phyloP scores from a whole-genome alignment of 2,888 invertebrate species.

The Amphipyra tragopoginis region DNA sequence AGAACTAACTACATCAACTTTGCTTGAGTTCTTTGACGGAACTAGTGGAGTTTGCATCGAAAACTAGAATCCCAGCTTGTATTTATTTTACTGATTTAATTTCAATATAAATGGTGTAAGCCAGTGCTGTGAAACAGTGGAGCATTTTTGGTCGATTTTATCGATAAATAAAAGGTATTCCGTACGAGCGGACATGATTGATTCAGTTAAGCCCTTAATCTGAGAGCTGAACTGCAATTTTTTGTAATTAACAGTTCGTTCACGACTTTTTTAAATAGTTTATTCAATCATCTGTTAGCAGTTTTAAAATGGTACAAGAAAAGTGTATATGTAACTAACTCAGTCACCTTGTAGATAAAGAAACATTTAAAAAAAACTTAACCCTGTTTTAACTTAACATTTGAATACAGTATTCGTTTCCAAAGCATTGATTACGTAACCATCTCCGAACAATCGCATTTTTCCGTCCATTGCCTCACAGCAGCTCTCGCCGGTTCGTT shows the following conservation, averaged over 20 bases:
- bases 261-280: conserved; percentile 1
- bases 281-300: not conserved
- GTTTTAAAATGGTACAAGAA: not conserved
- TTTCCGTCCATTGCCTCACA: conserved; percentile 37
- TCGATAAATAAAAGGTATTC: conserved; percentile 30
- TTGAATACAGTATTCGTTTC: conserved; percentile 26
- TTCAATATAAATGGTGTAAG: conserved; percentile 9
- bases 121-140: too few relatives aligned
- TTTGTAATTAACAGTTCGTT: conserved; percentile 3
- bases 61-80: conserved; percentile 9
- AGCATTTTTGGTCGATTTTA: conserved; percentile 36
- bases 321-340: not conserved
- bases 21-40: conserved; percentile 12
- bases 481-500: conserved; percentile 28
- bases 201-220: conserved; percentile 28
- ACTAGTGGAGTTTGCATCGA: conserved; percentile 11
- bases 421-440: conserved; percentile 32
- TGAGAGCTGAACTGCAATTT: conserved; percentile 24
- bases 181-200: conserved; percentile 30
- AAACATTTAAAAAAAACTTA: not conserved
- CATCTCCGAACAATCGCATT: conserved; percentile 33
- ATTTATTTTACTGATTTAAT: conserved; percentile 32
- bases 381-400: not conserved
- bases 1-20: conserved; percentile 32
- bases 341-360: not conserved